These are phyloP conservation scores for Scomberomorus guttatus DNA, from an alignment of 2,797 vertebrate genomes.

Conservation along the genomic window DNA sequence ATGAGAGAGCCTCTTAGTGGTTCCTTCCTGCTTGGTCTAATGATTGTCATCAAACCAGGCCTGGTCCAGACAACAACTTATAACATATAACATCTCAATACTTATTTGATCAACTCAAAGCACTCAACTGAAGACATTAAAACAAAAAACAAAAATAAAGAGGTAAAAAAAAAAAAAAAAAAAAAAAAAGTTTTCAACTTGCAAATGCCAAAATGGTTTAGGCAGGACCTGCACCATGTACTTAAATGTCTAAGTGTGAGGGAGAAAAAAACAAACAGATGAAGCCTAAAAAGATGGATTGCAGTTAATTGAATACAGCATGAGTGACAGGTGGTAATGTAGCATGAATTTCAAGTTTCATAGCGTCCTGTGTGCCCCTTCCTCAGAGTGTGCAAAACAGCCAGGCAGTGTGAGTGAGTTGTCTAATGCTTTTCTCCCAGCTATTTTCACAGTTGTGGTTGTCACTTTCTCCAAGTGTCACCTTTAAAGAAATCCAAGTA, in stretches of 20 bases:
- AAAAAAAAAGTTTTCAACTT: not conserved
- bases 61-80: slow-evolving; percentile 1
- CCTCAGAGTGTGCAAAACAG: no score
- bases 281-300: not conserved
- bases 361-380: no score
- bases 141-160: not conserved
- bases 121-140: not conserved
- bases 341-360: not conserved
- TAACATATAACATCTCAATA: not conserved
- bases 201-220: no score
- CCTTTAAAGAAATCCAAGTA: not conserved
- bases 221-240: no score
- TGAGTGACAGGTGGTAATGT: not conserved
- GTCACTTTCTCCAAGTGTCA: no score
- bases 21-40: slow-evolving; percentile 63
- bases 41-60: slow-evolving; percentile 20
- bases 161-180: not conserved
- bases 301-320: not conserved
- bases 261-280: no score
- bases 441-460: no score
- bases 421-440: not conserved
- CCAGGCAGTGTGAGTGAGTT: no score
- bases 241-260: no score
- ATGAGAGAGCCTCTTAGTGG: slow-evolving; percentile 44
- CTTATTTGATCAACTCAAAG: not conserved